Percentiles rank a stretch among this genome's conserved stretches.
These are phyloP conservation scores for Pseudoips prasinana DNA, from an alignment of 2,888 invertebrate genomes.

Conservation along the genomic window DNA sequence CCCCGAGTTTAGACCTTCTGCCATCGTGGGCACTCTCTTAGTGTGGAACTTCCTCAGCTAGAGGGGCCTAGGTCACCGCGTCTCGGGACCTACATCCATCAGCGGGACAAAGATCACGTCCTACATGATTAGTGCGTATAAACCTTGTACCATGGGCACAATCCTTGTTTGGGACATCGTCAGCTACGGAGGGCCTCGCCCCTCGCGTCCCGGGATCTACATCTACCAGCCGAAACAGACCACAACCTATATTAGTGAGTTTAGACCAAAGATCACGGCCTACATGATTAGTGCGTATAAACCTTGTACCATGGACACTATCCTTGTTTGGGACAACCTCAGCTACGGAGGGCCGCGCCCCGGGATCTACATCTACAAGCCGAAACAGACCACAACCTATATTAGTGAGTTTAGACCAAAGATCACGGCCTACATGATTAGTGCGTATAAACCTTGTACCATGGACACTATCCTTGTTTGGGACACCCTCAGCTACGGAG, in stretches of 20 bases:
- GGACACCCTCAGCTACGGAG: slow-evolving; percentile 99
- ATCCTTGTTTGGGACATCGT: slow-evolving; percentile 99
- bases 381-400: slow-evolving; percentile 41
- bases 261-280: slow-evolving; percentile 37
- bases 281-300: slow-evolving; percentile 47
- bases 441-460: slow-evolving; percentile 24
- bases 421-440: slow-evolving; percentile 53
- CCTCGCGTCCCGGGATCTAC: slow-evolving; percentile 60
- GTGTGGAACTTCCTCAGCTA: slow-evolving; percentile 99
- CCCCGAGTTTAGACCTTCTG: slow-evolving; percentile 17
- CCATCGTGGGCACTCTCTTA: slow-evolving; percentile 87
- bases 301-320: no score
- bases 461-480: slow-evolving; percentile 99
- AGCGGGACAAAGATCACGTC: slow-evolving; percentile 35
- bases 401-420: slow-evolving; percentile 38
- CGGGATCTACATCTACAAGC: slow-evolving; percentile 25
- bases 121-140: slow-evolving; percentile 53
- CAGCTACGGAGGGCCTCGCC: slow-evolving; percentile 84
- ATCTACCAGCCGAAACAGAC: slow-evolving; percentile 30
- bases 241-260: no score
- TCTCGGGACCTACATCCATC: slow-evolving; percentile 51
- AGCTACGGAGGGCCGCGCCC: slow-evolving; percentile 80
- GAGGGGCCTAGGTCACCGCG: slow-evolving; percentile 65
- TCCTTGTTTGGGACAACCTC: slow-evolving; percentile 99
- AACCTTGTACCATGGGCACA: no score